Evolutionary conservation across 2,888 invertebrate genomes (phyloP).

Genomic region (Epiblema foenella): DNA sequence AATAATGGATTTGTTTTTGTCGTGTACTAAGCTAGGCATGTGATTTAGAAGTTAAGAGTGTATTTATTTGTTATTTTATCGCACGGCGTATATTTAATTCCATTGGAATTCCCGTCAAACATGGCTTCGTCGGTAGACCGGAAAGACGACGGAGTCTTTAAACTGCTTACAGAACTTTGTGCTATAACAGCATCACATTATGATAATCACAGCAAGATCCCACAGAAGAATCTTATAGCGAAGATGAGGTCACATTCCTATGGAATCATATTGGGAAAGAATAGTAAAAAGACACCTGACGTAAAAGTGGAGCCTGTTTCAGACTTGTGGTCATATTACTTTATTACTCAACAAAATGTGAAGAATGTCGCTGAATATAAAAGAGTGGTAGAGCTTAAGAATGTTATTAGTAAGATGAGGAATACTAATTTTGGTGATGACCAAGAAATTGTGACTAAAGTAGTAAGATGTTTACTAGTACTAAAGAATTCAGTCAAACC

Average conservation of each 20-base stretch:
- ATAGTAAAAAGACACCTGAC: slow-evolving; percentile 56
- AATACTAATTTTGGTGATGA: slow-evolving; percentile 62
- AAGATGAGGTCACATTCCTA: slow-evolving; percentile 75
- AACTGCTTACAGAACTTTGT: slow-evolving; percentile 72
- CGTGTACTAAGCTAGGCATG: neutral
- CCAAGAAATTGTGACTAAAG: slow-evolving; percentile 61
- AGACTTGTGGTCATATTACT: slow-evolving; percentile 71
- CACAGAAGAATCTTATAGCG: slow-evolving; percentile 61
- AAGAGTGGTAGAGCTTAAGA: slow-evolving; percentile 67
- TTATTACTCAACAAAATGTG: slow-evolving; percentile 64
- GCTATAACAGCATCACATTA: slow-evolving; percentile 68
- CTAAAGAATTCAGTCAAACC: slow-evolving; percentile 66
- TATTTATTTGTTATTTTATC: neutral
- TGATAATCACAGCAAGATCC: slow-evolving; percentile 60
- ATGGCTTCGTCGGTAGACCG: slow-evolving; percentile 29
- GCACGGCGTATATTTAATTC: neutral
- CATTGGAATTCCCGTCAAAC: neutral
- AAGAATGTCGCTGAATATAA: slow-evolving; percentile 74
- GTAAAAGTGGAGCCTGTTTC: slow-evolving; percentile 64
- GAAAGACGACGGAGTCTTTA: slow-evolving; percentile 68
- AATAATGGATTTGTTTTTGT: neutral
- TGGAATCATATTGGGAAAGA: slow-evolving; percentile 76
- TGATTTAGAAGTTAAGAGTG: neutral
- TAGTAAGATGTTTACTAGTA: slow-evolving; percentile 65
- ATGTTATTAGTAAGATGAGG: slow-evolving; percentile 62